Evolutionary conservation across 2,797 vertebrate genomes (phyloP).

Genomic region (Falco concolor): DNA sequence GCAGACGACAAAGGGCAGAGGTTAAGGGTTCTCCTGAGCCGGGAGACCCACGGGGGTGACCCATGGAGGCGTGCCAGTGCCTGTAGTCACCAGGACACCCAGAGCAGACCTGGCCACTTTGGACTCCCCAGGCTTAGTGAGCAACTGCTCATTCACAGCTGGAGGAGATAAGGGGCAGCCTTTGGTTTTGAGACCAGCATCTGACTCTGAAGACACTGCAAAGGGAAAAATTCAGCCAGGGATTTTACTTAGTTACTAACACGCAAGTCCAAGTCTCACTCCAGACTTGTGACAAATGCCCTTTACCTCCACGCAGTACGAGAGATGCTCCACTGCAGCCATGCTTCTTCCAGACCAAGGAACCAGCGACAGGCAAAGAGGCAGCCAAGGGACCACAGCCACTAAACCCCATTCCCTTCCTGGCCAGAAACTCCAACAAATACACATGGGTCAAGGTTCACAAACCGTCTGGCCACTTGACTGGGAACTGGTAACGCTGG

Average conservation of each 20-base stretch:
- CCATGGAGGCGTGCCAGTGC: rapidly evolving
- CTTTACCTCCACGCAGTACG: rapidly evolving
- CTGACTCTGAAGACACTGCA: neutral
- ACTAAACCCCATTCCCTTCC: neutral
- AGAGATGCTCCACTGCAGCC: neutral
- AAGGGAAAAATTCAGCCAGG: neutral
- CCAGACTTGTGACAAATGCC: neutral
- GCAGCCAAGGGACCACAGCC: neutral
- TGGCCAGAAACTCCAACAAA: neutral
- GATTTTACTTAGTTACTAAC: neutral
- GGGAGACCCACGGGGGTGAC: neutral
- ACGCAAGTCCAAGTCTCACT: neutral
- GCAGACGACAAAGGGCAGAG: neutral
- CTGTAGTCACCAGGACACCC: neutral
- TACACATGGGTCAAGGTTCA: neutral
- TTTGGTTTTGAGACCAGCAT: rapidly evolving
- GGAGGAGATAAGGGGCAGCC: neutral
- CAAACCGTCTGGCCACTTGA: neutral
- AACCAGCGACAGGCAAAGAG: neutral
- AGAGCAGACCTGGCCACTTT: neutral
- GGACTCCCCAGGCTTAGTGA: neutral
- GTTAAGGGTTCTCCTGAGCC: neutral
- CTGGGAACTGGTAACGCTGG: rapidly evolving
- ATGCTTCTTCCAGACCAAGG: rapidly evolving
- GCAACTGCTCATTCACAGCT: neutral